Base-by-base conservation (phyloP, 2,888 invertebrate species). In the Drosophila colorata region DNA sequence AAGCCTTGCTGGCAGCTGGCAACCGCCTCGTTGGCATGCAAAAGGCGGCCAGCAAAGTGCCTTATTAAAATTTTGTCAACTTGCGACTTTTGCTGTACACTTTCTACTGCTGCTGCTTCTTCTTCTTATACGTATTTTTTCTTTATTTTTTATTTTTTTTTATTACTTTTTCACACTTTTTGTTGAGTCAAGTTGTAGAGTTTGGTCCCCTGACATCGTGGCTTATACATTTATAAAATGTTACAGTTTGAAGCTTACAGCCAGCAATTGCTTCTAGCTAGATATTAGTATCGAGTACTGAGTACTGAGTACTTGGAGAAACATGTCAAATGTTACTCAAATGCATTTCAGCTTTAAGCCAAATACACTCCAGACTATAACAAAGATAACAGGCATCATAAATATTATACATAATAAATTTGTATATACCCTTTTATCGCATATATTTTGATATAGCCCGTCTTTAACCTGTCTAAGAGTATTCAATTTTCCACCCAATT, bases 41-140 rank as follows among this genome's bases (percentile, higher is more conserved):
- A 81, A 80, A 69, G 78, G 72, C 78, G 78, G 69, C 73, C 76
- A 76, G 72, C 76, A 70, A 85, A 86, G 87, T 85, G 86, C 73
- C 86, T 86, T 86, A 86, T 86, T 86, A 86, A 87, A 87, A 86
- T 83, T 89, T 89, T 79, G 81, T 87, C 87, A 87, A 83, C 78
- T 79, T 84, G 78, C 74, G 72, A 78, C 69, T 80, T 80, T 75
- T 40, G 64, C 28, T 33, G 33, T 13, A 28, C 28, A 28, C 28
- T 28, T 28, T 28, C 28, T 9, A 28, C 28, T 28, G 9, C 76
- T 49, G 57, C 63, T 41, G 35, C 40, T 33, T 11, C 16, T 16
- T 9, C 52, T 58, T 43, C 33, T 31, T 41, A 25, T 20, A 23
- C 44, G 31, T 55, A 2, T 28, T 56, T 43, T 49, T 3, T 4